Evolutionary conservation across 2,797 vertebrate species (phyloP).

Genomic region (Scolopax bukidnonensis): DNA sequence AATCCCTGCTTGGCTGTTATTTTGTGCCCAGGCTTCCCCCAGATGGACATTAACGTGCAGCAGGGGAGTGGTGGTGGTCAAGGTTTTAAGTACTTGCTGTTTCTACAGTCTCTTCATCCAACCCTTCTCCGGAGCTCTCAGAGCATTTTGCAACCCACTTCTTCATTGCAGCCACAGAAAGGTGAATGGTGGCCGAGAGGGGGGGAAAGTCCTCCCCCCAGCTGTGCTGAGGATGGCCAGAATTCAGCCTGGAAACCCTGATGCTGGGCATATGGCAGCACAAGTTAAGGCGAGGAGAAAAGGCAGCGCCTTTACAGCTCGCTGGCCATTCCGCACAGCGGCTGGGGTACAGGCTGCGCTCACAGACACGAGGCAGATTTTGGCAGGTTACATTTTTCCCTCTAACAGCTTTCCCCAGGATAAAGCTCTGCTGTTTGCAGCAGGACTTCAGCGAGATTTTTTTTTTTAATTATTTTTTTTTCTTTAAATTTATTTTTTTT

Average conservation of each 20-base stretch:
- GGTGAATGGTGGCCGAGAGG: neutral
- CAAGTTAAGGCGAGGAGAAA: fast-evolving
- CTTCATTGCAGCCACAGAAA: neutral
- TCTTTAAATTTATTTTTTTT: neutral
- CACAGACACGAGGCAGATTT: neutral
- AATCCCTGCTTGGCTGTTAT: neutral
- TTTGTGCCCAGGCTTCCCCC: neutral
- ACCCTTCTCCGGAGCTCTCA: neutral
- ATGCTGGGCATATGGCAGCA: neutral
- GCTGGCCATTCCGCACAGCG: neutral
- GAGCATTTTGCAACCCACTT: neutral
- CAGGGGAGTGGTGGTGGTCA: neutral
- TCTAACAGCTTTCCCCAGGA: neutral
- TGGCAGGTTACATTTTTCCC: neutral
- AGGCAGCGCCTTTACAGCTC: fast-evolving
- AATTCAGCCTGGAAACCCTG: neutral
- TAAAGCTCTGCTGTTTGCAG: neutral
- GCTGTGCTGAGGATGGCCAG: fast-evolving
- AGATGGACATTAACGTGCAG: neutral
- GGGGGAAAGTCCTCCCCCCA: neutral
- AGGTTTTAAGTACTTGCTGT: neutral
- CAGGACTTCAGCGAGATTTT: neutral
- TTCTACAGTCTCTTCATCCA: neutral
- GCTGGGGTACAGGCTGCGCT: fast-evolving
- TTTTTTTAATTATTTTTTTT: too few species aligned